Conservation (phyloP, 2,888 invertebrate genomes). For the Xanthia togata region DNA sequence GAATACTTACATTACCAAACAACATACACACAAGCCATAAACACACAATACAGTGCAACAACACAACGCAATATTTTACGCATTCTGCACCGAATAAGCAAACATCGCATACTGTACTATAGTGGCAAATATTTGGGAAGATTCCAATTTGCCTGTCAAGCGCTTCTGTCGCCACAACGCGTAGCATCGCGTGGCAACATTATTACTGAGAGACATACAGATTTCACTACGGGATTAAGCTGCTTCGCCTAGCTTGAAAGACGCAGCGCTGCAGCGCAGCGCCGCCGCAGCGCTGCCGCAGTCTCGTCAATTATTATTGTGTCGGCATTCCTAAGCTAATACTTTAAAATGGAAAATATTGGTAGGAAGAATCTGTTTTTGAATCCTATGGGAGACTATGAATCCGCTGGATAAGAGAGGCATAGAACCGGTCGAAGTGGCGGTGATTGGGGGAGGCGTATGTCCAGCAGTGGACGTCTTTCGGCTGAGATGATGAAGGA, state of each 20-base stretch:
- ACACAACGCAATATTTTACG: slow-evolving; percentile 47
- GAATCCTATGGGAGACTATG: too few relatives aligned
- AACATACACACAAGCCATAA: slow-evolving; percentile 16
- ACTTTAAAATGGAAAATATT: neutral
- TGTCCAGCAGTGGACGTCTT: too few relatives aligned
- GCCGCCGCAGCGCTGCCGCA: neutral
- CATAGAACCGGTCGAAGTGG: too few relatives aligned
- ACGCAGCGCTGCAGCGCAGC: slow-evolving; percentile 27
- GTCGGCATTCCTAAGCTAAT: neutral
- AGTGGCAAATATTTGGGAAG: slow-evolving; percentile 34
- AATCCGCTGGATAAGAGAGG: too few relatives aligned
- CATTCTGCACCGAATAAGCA: slow-evolving; percentile 31
- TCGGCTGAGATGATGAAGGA: too few relatives aligned
- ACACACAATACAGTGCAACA: slow-evolving; percentile 20
- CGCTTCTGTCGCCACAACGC: slow-evolving; percentile 34
- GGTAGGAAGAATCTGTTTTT: neutral
- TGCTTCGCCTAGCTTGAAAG: slow-evolving; percentile 8
- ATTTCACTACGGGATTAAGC: slow-evolving; percentile 46
- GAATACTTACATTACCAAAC: slow-evolving; percentile 9
- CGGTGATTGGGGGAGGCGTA: too few relatives aligned
- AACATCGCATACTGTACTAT: slow-evolving; percentile 1
- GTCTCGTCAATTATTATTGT: neutral
- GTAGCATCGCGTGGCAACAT: slow-evolving; percentile 30
- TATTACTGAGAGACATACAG: slow-evolving; percentile 29
- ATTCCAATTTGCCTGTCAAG: slow-evolving; percentile 55